These are phyloP conservation scores for Tachysurus fulvidraco DNA, from an alignment of 2,113 vertebrate genomes.

Conservation along the genomic window DNA sequence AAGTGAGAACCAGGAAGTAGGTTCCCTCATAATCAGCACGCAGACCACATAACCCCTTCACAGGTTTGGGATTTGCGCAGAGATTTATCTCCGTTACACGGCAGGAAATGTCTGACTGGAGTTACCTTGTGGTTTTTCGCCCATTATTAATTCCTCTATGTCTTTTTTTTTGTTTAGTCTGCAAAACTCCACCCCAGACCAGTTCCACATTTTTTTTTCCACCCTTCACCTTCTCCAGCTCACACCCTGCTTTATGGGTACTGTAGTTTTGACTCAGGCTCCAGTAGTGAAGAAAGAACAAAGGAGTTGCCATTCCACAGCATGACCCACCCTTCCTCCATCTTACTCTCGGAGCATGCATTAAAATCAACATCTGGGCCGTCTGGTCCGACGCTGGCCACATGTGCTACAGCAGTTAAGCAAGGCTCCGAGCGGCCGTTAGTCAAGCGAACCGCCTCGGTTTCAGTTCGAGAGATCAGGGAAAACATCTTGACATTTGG, in stretches of 20 bases:
- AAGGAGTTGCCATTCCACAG: conserved; percentile 38
- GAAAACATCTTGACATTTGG: neutral
- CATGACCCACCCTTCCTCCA: conserved; percentile 31
- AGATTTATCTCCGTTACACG: neutral
- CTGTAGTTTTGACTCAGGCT: conserved; percentile 12
- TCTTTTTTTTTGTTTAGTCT: conserved; percentile 8
- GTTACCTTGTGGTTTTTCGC: conserved; percentile 8
- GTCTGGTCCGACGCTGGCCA: conserved; percentile 44
- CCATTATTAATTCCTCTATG: neutral
- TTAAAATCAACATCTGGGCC: conserved; percentile 56
- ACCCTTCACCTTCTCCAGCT: neutral
- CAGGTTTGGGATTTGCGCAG: neutral
- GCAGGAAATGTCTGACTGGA: neutral
- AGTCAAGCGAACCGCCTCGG: conserved; percentile 16
- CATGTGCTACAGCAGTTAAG: conserved; percentile 48
- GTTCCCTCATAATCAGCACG: neutral
- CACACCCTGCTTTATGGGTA: conserved; percentile 30
- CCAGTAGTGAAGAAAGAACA: conserved; percentile 33
- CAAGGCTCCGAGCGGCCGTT: conserved; percentile 22
- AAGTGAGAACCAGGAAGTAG: neutral
- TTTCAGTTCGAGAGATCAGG: neutral
- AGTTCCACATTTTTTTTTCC: neutral
- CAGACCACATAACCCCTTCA: neutral
- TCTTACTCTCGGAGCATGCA: conserved; percentile 29
- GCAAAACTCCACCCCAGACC: neutral